These are phyloP conservation scores for Holotrichia oblita DNA, from an alignment of 1,140 invertebrate species.

Conservation along the genomic window DNA sequence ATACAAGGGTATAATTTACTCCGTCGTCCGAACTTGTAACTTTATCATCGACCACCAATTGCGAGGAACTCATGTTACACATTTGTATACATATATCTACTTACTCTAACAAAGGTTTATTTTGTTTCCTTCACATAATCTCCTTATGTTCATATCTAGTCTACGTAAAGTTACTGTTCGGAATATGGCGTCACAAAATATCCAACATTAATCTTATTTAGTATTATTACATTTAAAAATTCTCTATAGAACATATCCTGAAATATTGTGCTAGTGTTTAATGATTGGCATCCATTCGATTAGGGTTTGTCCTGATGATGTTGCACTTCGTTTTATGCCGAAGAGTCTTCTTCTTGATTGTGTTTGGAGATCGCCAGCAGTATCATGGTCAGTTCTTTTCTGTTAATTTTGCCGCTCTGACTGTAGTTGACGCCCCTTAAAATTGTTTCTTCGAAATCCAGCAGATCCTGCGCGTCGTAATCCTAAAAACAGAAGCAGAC, in stretches of 20 bases:
- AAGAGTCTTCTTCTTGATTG: constrained; percentile 73
- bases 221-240: constrained; percentile 36
- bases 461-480: constrained; percentile 88
- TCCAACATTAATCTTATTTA: constrained; percentile 36
- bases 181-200: constrained; percentile 27
- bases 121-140: neutral
- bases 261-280: constrained; percentile 42
- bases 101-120: neutral
- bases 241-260: constrained; percentile 41
- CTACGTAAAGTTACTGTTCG: constrained; percentile 29
- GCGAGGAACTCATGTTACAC: neutral
- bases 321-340: constrained; percentile 51
- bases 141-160: neutral
- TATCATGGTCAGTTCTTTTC: constrained; percentile 93
- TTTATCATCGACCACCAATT: neutral
- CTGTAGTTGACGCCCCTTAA: constrained; percentile 90
- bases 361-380: constrained; percentile 85
- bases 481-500: constrained; percentile 69
- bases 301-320: neutral
- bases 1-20: neutral
- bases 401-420: constrained; percentile 91
- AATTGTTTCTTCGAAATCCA: constrained; percentile 89
- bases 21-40: neutral
- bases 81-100: neutral
- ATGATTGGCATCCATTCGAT: constrained; percentile 41